phyloP scores from a whole-genome alignment of 2,113 vertebrate species.

The Regulus satrapa region DNA sequence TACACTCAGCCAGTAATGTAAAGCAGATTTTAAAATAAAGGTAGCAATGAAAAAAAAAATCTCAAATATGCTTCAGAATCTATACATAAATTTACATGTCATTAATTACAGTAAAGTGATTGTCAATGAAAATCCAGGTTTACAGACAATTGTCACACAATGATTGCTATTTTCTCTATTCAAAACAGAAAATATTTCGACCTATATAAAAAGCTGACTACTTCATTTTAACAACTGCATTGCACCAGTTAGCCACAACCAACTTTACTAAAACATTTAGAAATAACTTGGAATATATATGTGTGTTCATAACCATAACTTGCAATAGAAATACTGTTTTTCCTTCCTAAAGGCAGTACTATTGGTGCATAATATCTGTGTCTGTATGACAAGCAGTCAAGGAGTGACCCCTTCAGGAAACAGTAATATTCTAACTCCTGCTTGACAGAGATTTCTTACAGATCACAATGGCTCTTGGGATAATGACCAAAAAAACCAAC shows the following conservation, averaged over 20 bases:
- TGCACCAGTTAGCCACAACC: neutral
- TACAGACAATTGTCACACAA: neutral
- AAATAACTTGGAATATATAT: neutral
- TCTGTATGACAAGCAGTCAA: neutral
- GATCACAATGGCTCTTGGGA: neutral
- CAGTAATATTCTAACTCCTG: neutral
- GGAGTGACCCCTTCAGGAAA: conserved; percentile 43
- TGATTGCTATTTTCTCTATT: neutral
- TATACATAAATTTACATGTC: neutral
- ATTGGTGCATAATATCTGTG: neutral
- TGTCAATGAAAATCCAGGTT: neutral
- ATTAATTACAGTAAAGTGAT: neutral
- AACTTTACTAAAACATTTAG: neutral
- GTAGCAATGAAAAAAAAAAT: neutral
- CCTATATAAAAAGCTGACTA: neutral
- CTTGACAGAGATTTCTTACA: neutral
- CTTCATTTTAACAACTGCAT: neutral
- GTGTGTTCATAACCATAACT: neutral
- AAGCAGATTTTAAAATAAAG: neutral
- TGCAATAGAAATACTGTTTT: neutral
- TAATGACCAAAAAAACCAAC: too few species aligned
- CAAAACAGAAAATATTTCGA: neutral
- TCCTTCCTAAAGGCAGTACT: neutral
- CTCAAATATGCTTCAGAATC: neutral
- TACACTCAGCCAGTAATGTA: neutral